Evolutionary conservation across 2,888 invertebrate species (phyloP), one percentile per base, ranked within the genome.

Genomic region (Mystacides longicornis): DNA sequence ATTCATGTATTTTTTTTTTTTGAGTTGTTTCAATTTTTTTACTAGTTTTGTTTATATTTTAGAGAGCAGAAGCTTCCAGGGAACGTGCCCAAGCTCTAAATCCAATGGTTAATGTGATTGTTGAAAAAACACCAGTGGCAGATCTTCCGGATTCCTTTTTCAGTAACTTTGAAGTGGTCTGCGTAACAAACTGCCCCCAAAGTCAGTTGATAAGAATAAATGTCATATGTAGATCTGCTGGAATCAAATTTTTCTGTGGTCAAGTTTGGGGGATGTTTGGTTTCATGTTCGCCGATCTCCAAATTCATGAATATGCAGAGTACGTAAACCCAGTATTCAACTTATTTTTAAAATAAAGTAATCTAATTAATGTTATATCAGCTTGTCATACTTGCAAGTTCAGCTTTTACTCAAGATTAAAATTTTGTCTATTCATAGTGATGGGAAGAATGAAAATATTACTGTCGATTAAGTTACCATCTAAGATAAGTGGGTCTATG

Each of bases 221-320:
- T 70, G 78, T 81, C 23, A 80, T 84, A 45, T 93, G 93, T 65
- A 81, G 88, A 11, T 79, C 85, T 52, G 78, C 81, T 51, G 83
- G 83, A 46, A 81, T 90, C 20, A 89, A 92, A 67, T 93, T 97
- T 67, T 87, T 93, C 64, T 86, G 87, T 63, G 92, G 92, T 0
- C 93, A 94, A 71, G 91, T 94, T 11, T 93, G 89, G 85, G 98
- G 98, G 45, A 87, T 86, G 75, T 89, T 89, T 72, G 97, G 96
- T 0, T 97, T 86, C 70, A 86, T 88, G 68, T 93, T 96, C 69
- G 83, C 89, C 14, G 96, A 98, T 74, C 81, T 97, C 48, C 85
- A 88, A 48, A 82, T 85, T 52, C 93, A 94, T 67, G 83, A 86
- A 63, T 93, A 81, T 72, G 82, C 81, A 49, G 86, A 86, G 90